Evolutionary conservation across 2,113 vertebrate genomes (phyloP).

Genomic region (Recurvirostra avosetta): DNA sequence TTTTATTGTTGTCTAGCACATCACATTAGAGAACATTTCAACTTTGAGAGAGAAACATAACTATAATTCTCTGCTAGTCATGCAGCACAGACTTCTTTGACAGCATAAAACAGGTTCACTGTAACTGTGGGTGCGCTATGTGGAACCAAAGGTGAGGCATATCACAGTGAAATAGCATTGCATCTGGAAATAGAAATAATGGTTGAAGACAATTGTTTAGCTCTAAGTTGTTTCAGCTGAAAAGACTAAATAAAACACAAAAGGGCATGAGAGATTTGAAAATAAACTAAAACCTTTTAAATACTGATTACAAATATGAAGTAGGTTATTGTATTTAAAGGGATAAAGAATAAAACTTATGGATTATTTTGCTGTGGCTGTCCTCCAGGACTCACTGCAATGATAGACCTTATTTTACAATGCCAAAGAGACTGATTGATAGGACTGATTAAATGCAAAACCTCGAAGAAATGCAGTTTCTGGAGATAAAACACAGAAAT

Average conservation of each 20-base stretch:
- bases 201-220: neutral
- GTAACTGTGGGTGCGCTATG: neutral
- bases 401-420: neutral
- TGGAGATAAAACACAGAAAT: neutral
- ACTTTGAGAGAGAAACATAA: slow-evolving; percentile 37
- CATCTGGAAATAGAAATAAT: neutral
- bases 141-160: slow-evolving; percentile 19
- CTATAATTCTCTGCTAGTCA: slow-evolving; percentile 44
- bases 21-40: slow-evolving; percentile 55
- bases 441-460: neutral
- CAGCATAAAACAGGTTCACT: slow-evolving; percentile 37
- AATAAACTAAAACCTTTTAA: neutral
- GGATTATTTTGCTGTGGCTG: neutral
- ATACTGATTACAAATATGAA: neutral
- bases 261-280: neutral
- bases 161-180: neutral
- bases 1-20: slow-evolving; percentile 29
- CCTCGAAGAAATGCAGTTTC: neutral
- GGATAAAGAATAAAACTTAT: neutral
- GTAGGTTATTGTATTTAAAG: neutral
- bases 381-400: neutral
- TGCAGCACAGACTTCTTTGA: slow-evolving; percentile 2
- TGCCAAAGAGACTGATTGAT: neutral
- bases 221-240: neutral
- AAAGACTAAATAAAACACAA: neutral